These are phyloP conservation scores for Aquatica leii DNA, from an alignment of 2,888 invertebrate genomes.

Conservation along the genomic window DNA sequence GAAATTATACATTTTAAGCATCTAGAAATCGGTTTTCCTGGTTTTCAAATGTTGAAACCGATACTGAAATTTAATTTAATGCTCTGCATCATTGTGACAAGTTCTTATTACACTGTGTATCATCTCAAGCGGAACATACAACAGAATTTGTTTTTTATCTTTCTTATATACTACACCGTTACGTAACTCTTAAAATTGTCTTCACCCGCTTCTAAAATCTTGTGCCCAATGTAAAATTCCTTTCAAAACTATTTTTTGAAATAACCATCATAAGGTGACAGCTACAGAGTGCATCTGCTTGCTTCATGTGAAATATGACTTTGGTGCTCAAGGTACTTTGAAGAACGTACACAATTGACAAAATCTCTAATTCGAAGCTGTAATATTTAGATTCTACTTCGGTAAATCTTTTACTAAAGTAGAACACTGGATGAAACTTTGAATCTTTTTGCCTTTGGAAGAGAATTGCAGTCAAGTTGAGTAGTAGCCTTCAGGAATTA, in stretches of 20 bases:
- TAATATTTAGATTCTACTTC: not conserved
- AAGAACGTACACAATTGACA: not conserved
- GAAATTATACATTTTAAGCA: slow-evolving; percentile 18
- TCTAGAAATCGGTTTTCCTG: not conserved
- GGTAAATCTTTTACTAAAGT: not conserved
- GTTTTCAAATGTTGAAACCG: slow-evolving; percentile 10
- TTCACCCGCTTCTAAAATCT: slow-evolving; percentile 13
- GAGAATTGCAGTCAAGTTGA: not conserved
- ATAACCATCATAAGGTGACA: slow-evolving; percentile 2
- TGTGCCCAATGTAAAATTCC: not conserved
- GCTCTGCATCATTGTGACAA: slow-evolving; percentile 47
- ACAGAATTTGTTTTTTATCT: slow-evolving; percentile 21
- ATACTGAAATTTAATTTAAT: too few species aligned
- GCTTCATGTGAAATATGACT: not conserved
- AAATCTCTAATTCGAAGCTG: not conserved
- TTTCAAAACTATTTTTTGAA: slow-evolving; percentile 5
- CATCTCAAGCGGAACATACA: slow-evolving; percentile 44
- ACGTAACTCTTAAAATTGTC: slow-evolving; percentile 13
- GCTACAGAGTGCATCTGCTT: too few species aligned
- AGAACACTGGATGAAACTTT: not conserved
- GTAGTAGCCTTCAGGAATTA: too few species aligned
- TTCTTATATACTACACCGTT: slow-evolving; percentile 19
- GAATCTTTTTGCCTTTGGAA: not conserved
- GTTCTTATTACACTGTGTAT: too few species aligned
- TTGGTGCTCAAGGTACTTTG: not conserved